Evolutionary conservation across 2,888 invertebrate species (phyloP), one percentile per base, ranked within the genome.

Genomic region (Leptopilina drosophilae): DNA sequence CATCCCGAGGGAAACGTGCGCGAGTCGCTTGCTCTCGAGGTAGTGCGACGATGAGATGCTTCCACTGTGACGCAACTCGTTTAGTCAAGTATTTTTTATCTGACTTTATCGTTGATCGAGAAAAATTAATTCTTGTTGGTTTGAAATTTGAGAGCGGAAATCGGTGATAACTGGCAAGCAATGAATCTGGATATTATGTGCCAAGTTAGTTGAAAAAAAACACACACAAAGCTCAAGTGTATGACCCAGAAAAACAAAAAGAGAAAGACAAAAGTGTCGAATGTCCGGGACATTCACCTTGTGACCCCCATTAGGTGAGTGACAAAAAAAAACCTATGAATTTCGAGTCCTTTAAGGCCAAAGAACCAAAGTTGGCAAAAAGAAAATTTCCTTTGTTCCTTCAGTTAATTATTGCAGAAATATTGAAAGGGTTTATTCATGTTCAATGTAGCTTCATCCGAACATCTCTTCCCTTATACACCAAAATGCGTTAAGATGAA

Each of bases 1-100:
- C 69, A 73, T 73, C 69, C 53, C 69, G 56, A 73, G 69, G 69
- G n/a, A 73, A 56, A 56, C 69, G 56, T 73, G 69, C 69, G 69
- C 69, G 69, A 73, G 56, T 73, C 56, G 69, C 53, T 73, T 73
- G 56, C 26, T 73, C 56, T 73, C 69, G 69, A 73, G n/a, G 69
- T 14, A 56, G 69, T 73, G 33, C 49, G 69, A 73, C 69, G 69
- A 49, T 53, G 53, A 69, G 69, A 67, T 69, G 69, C 56, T 53
- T 73, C 49, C 8, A 73, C 69, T 53, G 26, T 56, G 53, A 56
- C 69, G 33, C n/a, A 56, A 73, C 49, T 73, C 33, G 56, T 73
- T 20, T 73, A 12, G 49, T 56, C 69, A 73, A 56, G 33, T n/a
- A 53, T 14, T 33, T 73, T 69, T 56, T n/a, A n/a, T 12, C 33